A percentile compares a stretch with the other conserved stretches of the same genome.
Conservation (phyloP, 2,113 vertebrate genomes). For the Felis catus region DNA sequence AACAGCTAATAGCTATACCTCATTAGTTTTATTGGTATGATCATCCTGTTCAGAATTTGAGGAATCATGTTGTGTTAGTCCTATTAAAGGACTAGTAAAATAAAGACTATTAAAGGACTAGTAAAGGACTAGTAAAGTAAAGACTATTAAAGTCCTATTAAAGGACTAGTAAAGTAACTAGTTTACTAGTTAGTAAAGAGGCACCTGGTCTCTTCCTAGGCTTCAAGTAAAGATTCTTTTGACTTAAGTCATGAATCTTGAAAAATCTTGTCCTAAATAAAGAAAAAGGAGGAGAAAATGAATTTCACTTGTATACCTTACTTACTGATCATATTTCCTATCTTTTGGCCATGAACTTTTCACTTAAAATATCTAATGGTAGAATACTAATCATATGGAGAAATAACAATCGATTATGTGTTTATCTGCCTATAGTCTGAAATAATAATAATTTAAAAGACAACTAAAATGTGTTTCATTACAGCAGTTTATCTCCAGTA, state of each 20-base stretch:
- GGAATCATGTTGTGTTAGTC: neutral
- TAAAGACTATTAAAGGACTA: too few species aligned
- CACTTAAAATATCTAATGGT: neutral
- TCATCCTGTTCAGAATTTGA: slow-evolving; percentile 1
- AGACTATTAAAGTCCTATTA: too few species aligned
- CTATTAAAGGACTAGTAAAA: neutral
- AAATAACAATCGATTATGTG: neutral
- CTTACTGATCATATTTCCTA: neutral
- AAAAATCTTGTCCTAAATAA: neutral
- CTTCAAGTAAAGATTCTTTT: neutral
- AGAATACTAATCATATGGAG: neutral
- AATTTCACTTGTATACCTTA: neutral
- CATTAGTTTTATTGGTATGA: slow-evolving; percentile 2
- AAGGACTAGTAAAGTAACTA: too few species aligned
- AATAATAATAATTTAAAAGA: neutral
- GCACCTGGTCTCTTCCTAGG: neutral
- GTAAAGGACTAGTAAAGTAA: too few species aligned
- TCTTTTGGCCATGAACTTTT: neutral
- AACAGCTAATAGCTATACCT: neutral
- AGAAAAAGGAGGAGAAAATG: neutral
- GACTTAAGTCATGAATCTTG: neutral
- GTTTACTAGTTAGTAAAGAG: neutral
- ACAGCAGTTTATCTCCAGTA: neutral
- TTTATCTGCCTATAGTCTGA: neutral
- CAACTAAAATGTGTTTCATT: neutral